A percentile compares a stretch with the other conserved stretches of the same genome.
phyloP scores from a whole-genome alignment of 2,797 vertebrate genomes.

The Gallinago nigripennis region DNA sequence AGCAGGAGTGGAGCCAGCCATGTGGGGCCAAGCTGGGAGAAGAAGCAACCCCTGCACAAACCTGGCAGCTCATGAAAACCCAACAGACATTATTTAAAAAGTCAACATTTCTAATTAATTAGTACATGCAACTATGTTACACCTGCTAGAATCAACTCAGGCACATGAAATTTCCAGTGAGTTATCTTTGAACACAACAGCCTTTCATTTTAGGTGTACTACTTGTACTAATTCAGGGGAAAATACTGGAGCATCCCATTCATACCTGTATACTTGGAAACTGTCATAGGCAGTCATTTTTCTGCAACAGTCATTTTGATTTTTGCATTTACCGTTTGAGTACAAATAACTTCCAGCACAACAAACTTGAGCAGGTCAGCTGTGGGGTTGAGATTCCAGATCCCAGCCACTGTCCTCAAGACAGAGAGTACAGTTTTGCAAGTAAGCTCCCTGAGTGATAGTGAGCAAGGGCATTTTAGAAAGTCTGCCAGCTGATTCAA shows the following conservation, averaged over 20 bases:
- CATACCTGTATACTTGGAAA: fast-evolving
- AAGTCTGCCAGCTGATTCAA: background rate
- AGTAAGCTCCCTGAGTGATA: background rate
- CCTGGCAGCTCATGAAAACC: background rate
- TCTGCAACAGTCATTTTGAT: background rate
- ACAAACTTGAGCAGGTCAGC: background rate
- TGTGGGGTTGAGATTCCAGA: background rate
- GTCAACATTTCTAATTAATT: background rate
- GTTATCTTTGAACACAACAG: background rate
- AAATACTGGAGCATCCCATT: background rate
- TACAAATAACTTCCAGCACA: background rate
- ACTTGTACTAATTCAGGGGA: background rate
- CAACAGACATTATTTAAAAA: background rate
- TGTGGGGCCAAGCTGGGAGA: background rate
- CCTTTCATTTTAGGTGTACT: background rate
- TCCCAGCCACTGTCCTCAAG: background rate
- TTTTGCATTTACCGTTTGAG: background rate
- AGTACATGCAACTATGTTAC: background rate
- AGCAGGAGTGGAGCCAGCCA: background rate
- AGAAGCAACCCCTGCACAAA: background rate
- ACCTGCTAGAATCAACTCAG: background rate
- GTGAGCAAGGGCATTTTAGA: background rate
- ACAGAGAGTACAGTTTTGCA: background rate
- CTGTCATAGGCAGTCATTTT: background rate
- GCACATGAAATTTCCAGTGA: background rate